Evolutionary conservation across 2,797 vertebrate genomes (phyloP), one percentile per base, ranked within the genome.

Genomic region (Craterocephalus amniculus): DNA sequence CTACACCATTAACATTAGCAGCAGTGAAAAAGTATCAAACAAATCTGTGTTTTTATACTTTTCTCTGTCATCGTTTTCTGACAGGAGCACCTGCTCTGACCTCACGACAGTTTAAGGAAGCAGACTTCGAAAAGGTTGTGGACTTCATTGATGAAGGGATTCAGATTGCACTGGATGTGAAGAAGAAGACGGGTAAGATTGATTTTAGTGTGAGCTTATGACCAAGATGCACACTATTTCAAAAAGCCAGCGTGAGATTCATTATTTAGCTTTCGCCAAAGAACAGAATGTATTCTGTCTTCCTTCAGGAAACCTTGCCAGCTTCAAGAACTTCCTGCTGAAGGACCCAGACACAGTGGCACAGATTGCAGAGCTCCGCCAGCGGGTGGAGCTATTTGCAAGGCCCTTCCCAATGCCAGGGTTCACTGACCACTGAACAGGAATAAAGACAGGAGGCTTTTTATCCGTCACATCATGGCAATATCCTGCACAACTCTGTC

Each of bases 391-490:
- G 86, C 91, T 92, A 54, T 97, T 96, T 3, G 92, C 96, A 57
- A 93, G 95, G 71, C 91, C 93, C 88, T 96, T 97, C 90, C 95
- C 95, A 69, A 96, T 96, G 95, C 95, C 95, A 0, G 95, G 96
- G 31, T 96, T 96, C 87, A 84, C 76, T 75, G 86, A 89, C 80
- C 86, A 88, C 59, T 86, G 48, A 80, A 14, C 11, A 11, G 35
- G 35, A 11, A 45, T 22, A 10, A 34, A 20, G 4, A 27, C 6
- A 60, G 29, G n/a, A 18, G 18, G n/a, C 35, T 54, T 26, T 52
- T 55, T 12, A 24, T 29, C 13, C 7, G 3, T 20, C 6, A 31
- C 27, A 29, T 31, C 18, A 11, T 2, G 22, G 40, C 29, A 18
- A 20, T 26, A 31, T 9, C 35, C 36, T 45, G 36, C 34, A 20